Evolutionary conservation across 2,888 invertebrate species (phyloP).

Genomic region (Loripinus fragilis): DNA sequence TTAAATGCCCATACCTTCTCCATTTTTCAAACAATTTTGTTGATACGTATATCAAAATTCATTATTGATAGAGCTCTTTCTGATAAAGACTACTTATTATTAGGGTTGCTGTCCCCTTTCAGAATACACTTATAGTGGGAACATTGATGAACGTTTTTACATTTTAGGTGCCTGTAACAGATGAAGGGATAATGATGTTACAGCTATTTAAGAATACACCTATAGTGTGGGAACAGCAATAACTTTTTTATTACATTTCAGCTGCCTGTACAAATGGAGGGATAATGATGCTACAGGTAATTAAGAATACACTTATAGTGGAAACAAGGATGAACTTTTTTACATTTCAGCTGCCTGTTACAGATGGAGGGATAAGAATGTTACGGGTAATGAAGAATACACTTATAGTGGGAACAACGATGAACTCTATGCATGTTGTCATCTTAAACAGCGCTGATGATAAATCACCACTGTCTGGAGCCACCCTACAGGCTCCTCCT

Average conservation of each 20-base stretch:
- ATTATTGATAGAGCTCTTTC: too few relatives aligned
- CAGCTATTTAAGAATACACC: too few relatives aligned
- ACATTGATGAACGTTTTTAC: slow-evolving; percentile 82
- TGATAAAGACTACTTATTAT: too few relatives aligned
- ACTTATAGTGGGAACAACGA: slow-evolving; percentile 79
- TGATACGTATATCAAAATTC: too few relatives aligned
- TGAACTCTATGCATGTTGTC: slow-evolving; percentile 78
- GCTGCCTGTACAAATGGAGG: slow-evolving; percentile 79
- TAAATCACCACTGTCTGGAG: slow-evolving; percentile 66
- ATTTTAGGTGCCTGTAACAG: too few relatives aligned
- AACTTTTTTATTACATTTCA: too few relatives aligned
- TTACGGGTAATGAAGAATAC: slow-evolving; percentile 63
- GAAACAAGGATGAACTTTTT: slow-evolving; percentile 80
- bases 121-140: slow-evolving; percentile 73
- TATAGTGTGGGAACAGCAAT: too few relatives aligned
- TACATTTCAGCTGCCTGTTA: slow-evolving; percentile 69
- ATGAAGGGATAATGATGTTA: too few relatives aligned
- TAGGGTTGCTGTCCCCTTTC: too few relatives aligned
- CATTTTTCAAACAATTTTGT: too few relatives aligned
- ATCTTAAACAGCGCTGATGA: slow-evolving; percentile 51
- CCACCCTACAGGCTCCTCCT: slow-evolving; percentile 63
- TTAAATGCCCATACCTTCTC: too few relatives aligned
- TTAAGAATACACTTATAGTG: slow-evolving; percentile 69
- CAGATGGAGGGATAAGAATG: slow-evolving; percentile 78
- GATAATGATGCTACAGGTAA: slow-evolving; percentile 70